Conservation (phyloP, 2,888 invertebrate species). For the Phalera bucephala region DNA sequence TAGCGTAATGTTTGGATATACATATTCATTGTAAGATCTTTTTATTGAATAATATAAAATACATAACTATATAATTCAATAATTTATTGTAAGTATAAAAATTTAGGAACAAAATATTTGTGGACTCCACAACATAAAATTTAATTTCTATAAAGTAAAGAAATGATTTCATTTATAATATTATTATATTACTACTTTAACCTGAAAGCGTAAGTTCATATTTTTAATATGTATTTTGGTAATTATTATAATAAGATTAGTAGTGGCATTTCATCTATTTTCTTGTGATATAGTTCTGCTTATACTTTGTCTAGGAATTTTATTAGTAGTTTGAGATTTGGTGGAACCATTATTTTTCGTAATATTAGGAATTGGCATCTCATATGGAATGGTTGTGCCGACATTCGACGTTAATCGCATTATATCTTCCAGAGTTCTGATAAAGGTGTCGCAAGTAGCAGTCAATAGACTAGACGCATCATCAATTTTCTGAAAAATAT, state of each 20-base stretch:
- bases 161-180: neutral
- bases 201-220: neutral
- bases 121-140: neutral
- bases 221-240: neutral
- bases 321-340: slow-evolving; percentile 39
- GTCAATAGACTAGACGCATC: slow-evolving; percentile 89
- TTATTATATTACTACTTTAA: neutral
- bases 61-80: neutral
- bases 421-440: slow-evolving; percentile 91
- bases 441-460: slow-evolving; percentile 93
- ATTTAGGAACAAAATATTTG: slow-evolving; percentile 1
- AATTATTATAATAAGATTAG: slow-evolving; percentile 4
- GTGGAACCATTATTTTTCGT: slow-evolving; percentile 47
- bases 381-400: slow-evolving; percentile 46
- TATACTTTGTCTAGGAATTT: slow-evolving; percentile 56
- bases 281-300: slow-evolving; percentile 70
- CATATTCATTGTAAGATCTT: too few species aligned
- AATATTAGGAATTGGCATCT: slow-evolving; percentile 60
- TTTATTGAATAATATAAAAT: too few species aligned
- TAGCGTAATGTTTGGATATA: too few species aligned
- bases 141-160: neutral
- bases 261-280: slow-evolving; percentile 61
- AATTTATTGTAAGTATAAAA: too few species aligned
- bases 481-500: slow-evolving; percentile 84
- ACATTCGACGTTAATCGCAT: slow-evolving; percentile 83